phyloP scores from a whole-genome alignment of 1,140 invertebrate species.

The Drosophila azteca region DNA sequence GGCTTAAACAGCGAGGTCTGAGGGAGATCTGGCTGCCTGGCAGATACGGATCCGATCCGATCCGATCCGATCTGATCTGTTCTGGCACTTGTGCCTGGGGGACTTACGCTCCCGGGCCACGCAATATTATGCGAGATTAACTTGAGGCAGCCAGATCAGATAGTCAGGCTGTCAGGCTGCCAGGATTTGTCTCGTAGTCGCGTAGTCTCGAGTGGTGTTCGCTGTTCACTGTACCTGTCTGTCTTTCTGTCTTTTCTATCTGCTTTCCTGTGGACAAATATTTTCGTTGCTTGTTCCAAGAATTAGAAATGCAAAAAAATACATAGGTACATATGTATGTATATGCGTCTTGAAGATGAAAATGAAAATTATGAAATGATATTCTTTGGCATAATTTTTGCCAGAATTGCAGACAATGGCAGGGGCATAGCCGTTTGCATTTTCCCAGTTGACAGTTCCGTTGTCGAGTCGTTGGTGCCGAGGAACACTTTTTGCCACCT shows the following conservation, averaged over 20 bases:
- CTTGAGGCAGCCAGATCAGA: conserved; percentile 41
- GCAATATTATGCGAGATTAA: conserved; percentile 53
- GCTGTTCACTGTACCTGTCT: conserved; percentile 27
- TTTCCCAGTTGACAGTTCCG: conserved; percentile 16
- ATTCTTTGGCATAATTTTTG: conserved; percentile 32
- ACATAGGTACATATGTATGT: too few species aligned
- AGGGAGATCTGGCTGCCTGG: neutral
- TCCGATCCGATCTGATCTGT: neutral
- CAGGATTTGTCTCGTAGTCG: conserved; percentile 10
- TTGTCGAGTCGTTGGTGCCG: conserved; percentile 36
- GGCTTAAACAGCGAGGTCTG: too few species aligned
- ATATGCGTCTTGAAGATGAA: conserved; percentile 1
- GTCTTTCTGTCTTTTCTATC: conserved; percentile 7
- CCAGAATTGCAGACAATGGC: neutral
- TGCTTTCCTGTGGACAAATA: conserved; percentile 43
- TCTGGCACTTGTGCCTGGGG: conserved; percentile 25
- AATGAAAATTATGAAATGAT: conserved; percentile 49
- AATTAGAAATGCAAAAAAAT: conserved; percentile 9
- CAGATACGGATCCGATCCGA: neutral
- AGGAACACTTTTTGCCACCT: conserved; percentile 67
- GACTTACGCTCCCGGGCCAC: neutral
- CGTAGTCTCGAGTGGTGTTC: neutral
- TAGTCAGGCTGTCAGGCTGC: conserved; percentile 23
- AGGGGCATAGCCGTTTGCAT: conserved; percentile 7
- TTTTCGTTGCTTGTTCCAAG: conserved; percentile 53